These are phyloP conservation scores for Cydia amplana DNA, from an alignment of 1,140 invertebrate genomes.

Conservation along the genomic window DNA sequence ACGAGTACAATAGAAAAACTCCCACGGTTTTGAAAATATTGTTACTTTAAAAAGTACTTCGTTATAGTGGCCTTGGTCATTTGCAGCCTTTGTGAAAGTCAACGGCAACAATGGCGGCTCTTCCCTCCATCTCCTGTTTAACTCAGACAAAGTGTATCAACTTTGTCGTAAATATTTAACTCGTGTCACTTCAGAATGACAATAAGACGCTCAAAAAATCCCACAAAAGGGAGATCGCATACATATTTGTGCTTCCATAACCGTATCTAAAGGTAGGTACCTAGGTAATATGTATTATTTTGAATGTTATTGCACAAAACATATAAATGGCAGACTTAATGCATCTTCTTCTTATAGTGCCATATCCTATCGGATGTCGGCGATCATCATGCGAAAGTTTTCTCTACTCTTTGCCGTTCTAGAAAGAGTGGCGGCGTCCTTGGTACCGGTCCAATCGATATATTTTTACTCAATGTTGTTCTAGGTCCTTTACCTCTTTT, in stretches of 20 bases:
- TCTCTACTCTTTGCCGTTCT: too few relatives aligned
- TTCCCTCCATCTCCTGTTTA: neutral
- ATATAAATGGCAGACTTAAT: too few relatives aligned
- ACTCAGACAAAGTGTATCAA: neutral
- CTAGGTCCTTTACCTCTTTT: too few relatives aligned
- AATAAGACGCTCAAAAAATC: constrained; percentile 1
- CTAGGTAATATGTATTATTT: too few relatives aligned
- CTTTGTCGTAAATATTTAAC: constrained; percentile 21
- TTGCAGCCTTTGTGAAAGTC: neutral
- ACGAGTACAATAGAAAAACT: neutral
- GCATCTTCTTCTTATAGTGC: too few relatives aligned
- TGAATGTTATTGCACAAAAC: too few relatives aligned
- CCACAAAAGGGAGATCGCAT: neutral
- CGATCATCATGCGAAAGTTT: too few relatives aligned
- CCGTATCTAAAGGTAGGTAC: neutral
- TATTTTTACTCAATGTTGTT: too few relatives aligned
- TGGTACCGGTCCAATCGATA: too few relatives aligned
- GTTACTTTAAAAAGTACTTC: neutral
- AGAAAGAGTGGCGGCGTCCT: too few relatives aligned
- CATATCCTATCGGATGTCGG: too few relatives aligned
- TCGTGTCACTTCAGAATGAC: neutral
- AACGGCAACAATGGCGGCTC: neutral
- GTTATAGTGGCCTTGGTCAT: neutral
- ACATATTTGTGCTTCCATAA: neutral
- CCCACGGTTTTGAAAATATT: neutral